Evolutionary conservation across 2,113 vertebrate genomes (phyloP).

Genomic region (Casuarius casuarius): DNA sequence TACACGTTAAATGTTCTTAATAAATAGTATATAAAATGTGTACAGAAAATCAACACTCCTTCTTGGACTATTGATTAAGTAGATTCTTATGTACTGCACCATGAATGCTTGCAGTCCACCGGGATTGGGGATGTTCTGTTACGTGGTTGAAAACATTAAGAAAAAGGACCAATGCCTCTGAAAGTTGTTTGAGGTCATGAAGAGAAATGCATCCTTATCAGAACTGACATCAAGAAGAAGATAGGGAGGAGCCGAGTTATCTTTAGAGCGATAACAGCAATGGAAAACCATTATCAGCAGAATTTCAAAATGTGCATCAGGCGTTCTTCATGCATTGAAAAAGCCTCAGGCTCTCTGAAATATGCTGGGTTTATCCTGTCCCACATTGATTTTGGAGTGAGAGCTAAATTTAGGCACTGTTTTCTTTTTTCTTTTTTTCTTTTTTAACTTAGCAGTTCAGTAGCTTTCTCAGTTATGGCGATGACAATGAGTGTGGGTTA

Average conservation of each 20-base stretch:
- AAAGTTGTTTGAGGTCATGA: not conserved
- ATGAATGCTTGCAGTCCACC: accelerated
- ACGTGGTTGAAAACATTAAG: not conserved
- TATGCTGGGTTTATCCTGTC: not conserved
- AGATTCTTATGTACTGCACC: not conserved
- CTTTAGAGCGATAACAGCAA: not conserved
- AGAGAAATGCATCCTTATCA: not conserved
- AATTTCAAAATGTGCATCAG: not conserved
- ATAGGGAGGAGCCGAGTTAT: not conserved
- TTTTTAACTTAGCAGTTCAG: not conserved
- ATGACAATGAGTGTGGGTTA: not conserved
- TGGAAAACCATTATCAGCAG: not conserved
- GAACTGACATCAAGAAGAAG: not conserved
- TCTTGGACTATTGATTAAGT: no score
- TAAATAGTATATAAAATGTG: not conserved
- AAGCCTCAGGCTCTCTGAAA: conserved; percentile 28
- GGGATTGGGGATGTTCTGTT: not conserved
- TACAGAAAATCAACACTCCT: not conserved
- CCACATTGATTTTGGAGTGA: not conserved
- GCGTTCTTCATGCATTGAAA: not conserved
- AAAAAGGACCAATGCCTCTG: not conserved
- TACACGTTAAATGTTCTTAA: not conserved
- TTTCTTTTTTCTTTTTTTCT: not conserved
- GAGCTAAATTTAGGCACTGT: not conserved
- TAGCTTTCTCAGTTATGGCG: not conserved